Base-by-base conservation (phyloP, 2,113 vertebrate species). In the Haemorhous mexicanus region DNA sequence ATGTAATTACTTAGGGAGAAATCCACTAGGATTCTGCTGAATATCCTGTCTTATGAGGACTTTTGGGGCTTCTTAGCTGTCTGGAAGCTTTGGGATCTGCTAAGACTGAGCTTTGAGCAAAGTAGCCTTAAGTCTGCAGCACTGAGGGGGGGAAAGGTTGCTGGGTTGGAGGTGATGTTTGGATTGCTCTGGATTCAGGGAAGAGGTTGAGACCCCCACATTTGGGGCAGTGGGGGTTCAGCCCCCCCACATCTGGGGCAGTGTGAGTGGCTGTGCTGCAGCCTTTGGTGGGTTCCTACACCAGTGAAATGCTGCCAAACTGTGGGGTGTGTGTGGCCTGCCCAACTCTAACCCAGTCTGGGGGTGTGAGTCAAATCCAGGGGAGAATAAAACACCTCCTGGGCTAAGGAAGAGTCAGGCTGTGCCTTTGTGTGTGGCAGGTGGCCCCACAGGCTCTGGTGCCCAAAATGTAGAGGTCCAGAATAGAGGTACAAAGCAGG, bases 181-280 rank as follows among this genome's bases (percentile, higher is more conserved):
- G 56, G 55, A 28, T 10, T 0, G 0, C 33, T 68, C 44, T 68
- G 61, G 44, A 3, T 30, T 16, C 1, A 1, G 13, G 13, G 17
- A 3, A 46, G 55, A 53, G n/a, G 66, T 46, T 62, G n/a, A 81
- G 50, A 8, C 14, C 16, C 3, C 35, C 37, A 5, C 12, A 26
- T 24, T 1, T 69, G 80, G 49, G 76, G 30, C 33, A 37, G 35
- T 1, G 2, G 5, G 28, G 11, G 30, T 53, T 32, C 28, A 53
- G 28, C 19, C 27, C 52, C 27, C 20, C 50, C 19, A 33, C 11
- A 55, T 55, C 32, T 64, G 68, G 49, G 76, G 32, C 37, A 39
- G 46, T 1, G 2, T 4, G 4, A 24, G 4, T 37, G 19, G 14
- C 61, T 56, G 4, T 5, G n/a, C 7, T 27, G 30, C 26, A 37